Conservation (phyloP, 1,140 invertebrate species). For the Cotesia vestalis region DNA sequence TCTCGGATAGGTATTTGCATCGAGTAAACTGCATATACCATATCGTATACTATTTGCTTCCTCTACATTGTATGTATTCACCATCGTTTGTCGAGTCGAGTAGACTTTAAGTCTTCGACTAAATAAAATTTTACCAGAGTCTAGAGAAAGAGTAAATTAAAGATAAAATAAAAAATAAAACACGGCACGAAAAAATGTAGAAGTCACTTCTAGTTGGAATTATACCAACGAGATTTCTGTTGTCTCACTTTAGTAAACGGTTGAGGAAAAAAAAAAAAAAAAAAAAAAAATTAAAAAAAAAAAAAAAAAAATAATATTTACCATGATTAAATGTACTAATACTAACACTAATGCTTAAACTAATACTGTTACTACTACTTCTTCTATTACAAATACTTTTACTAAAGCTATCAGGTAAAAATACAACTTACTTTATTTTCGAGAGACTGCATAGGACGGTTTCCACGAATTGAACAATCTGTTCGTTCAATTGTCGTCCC, state of each 20-base stretch:
- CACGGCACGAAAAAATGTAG: no score
- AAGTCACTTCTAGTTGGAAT: no score
- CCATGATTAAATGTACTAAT: no score
- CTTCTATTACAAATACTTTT: no score
- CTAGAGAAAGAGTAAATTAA: no score
- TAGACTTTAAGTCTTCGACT: no score
- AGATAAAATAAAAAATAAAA: no score
- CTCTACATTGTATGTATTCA: background rate
- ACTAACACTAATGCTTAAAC: background rate
- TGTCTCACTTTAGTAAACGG: no score
- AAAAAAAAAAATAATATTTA: background rate
- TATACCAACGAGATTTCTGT: no score
- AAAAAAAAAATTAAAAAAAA: background rate
- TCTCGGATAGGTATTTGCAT: constrained; percentile 48
- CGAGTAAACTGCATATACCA: constrained; percentile 42
- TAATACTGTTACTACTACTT: background rate
- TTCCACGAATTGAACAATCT: constrained; percentile 57
- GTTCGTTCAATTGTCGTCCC: constrained; percentile 55
- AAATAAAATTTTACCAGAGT: no score
- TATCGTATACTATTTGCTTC: background rate
- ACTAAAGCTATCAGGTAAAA: constrained; percentile 12
- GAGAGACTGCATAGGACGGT: constrained; percentile 55
- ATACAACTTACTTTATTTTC: constrained; percentile 57
- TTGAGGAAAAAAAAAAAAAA: background rate
- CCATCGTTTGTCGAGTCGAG: background rate